Evolutionary conservation across 1,140 invertebrate species (phyloP).

Genomic region (Orius insidiosus): DNA sequence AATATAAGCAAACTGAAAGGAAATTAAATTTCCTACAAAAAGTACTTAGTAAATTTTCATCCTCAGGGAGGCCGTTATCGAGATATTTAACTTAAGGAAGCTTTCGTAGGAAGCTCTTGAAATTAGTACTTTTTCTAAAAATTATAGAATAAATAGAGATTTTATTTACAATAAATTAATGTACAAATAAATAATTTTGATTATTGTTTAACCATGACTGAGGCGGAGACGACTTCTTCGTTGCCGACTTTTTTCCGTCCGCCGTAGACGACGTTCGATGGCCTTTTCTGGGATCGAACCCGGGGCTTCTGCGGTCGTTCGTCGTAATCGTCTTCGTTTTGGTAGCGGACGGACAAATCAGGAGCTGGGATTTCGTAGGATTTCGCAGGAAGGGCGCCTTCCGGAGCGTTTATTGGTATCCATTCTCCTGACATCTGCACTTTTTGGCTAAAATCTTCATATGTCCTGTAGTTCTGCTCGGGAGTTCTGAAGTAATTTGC

Average conservation of each 20-base stretch:
- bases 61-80: too few relatives aligned
- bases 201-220: constrained; percentile 19
- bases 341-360: constrained; percentile 11
- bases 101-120: constrained; percentile 29
- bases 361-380: constrained; percentile 20
- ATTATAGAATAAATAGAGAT: not conserved
- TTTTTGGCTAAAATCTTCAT: not conserved
- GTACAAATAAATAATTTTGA: constrained; percentile 9
- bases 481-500: too few relatives aligned
- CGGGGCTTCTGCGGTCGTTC: not conserved
- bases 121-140: not conserved
- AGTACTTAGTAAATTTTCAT: too few relatives aligned
- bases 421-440: constrained; percentile 15
- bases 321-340: not conserved
- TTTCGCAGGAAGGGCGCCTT: constrained; percentile 19
- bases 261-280: constrained; percentile 8
- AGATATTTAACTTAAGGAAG: too few relatives aligned
- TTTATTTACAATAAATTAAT: constrained; percentile 1
- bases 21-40: too few relatives aligned
- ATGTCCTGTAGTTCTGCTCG: too few relatives aligned
- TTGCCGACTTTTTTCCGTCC: not conserved
- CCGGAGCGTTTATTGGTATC: constrained; percentile 22
- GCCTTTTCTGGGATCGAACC: not conserved
- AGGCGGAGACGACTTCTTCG: constrained; percentile 20
- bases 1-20: too few relatives aligned